Percentiles rank a stretch among this genome's conserved stretches.
These are phyloP conservation scores for Microtus pennsylvanicus DNA, from an alignment of 2,113 vertebrate species.

Conservation along the genomic window DNA sequence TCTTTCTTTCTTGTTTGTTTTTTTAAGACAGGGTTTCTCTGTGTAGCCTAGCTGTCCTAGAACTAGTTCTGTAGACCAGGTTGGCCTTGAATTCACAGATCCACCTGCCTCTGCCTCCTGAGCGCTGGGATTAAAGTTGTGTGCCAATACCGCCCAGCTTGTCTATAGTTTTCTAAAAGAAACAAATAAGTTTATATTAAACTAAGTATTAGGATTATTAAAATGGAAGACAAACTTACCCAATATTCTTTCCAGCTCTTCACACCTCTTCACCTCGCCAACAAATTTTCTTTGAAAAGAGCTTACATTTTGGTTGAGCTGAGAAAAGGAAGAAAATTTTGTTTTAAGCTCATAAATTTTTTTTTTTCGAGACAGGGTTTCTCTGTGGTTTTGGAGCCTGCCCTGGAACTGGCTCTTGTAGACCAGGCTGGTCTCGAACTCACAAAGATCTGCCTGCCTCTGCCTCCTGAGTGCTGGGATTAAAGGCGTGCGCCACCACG, in stretches of 20 bases:
- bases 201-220: not conserved
- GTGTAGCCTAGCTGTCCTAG: not conserved
- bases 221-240: constrained; percentile 87
- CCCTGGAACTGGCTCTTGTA: too few species aligned
- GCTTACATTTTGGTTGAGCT: constrained; percentile 97
- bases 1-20: not conserved
- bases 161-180: not conserved
- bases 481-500: too few species aligned
- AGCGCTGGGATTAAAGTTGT: not conserved
- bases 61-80: not conserved
- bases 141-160: not conserved
- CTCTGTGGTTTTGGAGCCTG: too few species aligned
- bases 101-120: not conserved
- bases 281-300: constrained; percentile 97
- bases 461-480: too few species aligned
- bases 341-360: constrained; percentile 36
- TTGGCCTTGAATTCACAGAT: not conserved
- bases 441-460: too few species aligned
- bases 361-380: too few species aligned
- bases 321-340: constrained; percentile 72
- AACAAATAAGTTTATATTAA: not conserved
- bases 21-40: not conserved
- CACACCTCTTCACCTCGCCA: constrained; percentile 97
- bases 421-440: too few species aligned
- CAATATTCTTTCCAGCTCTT: constrained; percentile 97